phyloP scores from a whole-genome alignment of 2,888 invertebrate genomes.

The Polietes domitor region DNA sequence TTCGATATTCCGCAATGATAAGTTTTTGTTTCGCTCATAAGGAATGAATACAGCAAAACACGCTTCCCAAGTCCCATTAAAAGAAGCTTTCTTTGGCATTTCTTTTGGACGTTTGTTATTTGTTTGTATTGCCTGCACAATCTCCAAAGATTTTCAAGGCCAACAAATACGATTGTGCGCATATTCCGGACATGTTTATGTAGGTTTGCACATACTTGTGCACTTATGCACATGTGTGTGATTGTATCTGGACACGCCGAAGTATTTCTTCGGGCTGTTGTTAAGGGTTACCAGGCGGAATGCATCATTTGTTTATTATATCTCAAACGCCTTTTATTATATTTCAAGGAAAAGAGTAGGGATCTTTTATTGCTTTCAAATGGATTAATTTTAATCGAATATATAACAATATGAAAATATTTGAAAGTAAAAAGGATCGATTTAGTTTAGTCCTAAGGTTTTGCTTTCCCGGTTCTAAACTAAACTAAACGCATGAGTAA shows the following conservation, averaged over 20 bases:
- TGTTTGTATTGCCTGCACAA: constrained; percentile 6
- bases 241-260: neutral
- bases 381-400: no score
- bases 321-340: no score
- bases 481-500: no score
- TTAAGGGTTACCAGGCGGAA: no score
- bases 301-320: no score
- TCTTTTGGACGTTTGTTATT: no score
- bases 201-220: constrained; percentile 9
- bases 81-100: constrained; percentile 20
- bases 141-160: constrained; percentile 59
- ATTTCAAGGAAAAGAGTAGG: no score
- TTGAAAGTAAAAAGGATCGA: no score
- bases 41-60: neutral
- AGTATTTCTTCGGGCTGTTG: neutral
- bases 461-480: no score
- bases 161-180: constrained; percentile 29
- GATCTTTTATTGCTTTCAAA: no score
- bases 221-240: neutral
- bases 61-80: neutral
- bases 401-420: no score
- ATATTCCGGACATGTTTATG: constrained; percentile 22
- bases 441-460: no score
- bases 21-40: neutral
- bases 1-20: neutral